Base-by-base conservation (phyloP, 2,113 vertebrate species). In the Amazona vittata region DNA sequence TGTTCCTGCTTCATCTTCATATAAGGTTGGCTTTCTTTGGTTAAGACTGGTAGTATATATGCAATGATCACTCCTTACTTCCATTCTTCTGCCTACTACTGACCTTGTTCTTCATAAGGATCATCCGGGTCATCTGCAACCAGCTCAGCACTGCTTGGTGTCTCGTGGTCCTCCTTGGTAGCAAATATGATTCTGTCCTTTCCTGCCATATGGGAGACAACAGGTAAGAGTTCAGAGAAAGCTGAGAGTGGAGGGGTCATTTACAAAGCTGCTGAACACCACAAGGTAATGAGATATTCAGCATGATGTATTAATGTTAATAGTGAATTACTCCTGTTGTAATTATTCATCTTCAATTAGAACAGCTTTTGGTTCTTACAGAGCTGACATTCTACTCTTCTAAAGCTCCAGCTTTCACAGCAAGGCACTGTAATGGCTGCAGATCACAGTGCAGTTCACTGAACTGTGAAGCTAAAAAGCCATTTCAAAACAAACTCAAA, bases 91-190 rank as follows among this genome's bases (percentile, higher is more conserved):
- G 26, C 49, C 79, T 52, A 29, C 21, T 93, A 96, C 98, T 97
- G 49, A 98, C 98, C 99, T 29, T 96, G 99, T 80, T 99, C 99
- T 93, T 99, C 99, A 0, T 99, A 99, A 2, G 99, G 99, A 69
- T 99, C 99, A 15, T 98, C 98, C 8, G 99, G 99, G 93, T 99
- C 99, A 82, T 99, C 99, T 20, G 99, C 99, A 52, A 99, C 98
- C 93, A 99, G 97, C 96, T 99, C 99, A 17, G 99, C 99, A 7
- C 96, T 99, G 98, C 99, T 99, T 5, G 99, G 99, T 2, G 98
- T 97, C 63, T 99, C 98, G 10, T 99, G 99, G 93, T 99, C 99
- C 91, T 99, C 99, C 94, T 98, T 99, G 95, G 98, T 98, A 33
- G 98, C 98, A 96, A 98, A 98, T 96, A 98, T 99, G 84, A 99